Evolutionary conservation across 2,113 vertebrate species (phyloP).

Genomic region (Tragelaphus buxtoni): DNA sequence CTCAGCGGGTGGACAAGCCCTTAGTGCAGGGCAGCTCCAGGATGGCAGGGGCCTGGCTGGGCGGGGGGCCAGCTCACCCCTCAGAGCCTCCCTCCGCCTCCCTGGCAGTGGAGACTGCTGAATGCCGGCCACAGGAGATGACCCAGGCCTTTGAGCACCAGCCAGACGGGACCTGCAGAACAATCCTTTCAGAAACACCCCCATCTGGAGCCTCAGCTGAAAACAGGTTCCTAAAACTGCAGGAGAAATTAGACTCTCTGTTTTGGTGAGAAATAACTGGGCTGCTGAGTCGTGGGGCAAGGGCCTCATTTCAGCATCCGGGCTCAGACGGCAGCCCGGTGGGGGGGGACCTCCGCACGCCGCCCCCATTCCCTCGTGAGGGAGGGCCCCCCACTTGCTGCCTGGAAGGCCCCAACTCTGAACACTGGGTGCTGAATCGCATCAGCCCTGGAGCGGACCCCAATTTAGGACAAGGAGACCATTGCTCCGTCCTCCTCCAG

Average conservation of each 20-base stretch:
- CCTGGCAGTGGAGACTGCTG: no score
- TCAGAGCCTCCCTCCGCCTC: neutral
- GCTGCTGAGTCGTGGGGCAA: neutral
- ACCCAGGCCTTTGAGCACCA: neutral
- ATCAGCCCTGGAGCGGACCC: neutral
- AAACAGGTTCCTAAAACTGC: constrained; percentile 15
- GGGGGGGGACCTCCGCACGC: neutral
- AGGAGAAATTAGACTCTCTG: constrained; percentile 38
- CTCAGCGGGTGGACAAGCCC: fast-evolving
- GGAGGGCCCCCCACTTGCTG: neutral
- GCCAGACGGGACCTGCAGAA: neutral
- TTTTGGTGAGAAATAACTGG: neutral
- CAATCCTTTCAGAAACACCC: constrained; percentile 43
- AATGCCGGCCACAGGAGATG: neutral
- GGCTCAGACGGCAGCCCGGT: fast-evolving
- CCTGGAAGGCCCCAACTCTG: neutral
- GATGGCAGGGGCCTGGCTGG: neutral
- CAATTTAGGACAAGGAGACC: neutral
- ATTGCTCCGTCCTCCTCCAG: fast-evolving
- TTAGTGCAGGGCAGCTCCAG: fast-evolving
- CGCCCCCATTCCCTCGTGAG: neutral
- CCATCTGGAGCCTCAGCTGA: neutral
- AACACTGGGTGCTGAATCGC: neutral
- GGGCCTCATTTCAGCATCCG: neutral
- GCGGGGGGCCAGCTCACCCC: neutral